Evolutionary conservation across 2,113 vertebrate genomes (phyloP).

Genomic region (Microtus richardsoni): DNA sequence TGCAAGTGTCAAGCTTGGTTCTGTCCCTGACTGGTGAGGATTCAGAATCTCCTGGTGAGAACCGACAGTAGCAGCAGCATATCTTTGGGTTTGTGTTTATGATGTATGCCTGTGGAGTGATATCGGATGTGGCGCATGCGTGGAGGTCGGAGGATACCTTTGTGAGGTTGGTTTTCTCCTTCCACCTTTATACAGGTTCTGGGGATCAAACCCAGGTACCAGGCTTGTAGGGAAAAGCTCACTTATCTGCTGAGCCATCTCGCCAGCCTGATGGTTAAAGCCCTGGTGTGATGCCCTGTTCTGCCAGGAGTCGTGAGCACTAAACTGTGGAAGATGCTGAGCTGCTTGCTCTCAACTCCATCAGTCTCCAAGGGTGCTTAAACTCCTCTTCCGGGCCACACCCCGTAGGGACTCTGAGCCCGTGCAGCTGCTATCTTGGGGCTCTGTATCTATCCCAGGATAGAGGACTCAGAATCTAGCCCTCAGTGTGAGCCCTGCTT

Average conservation of each 20-base stretch:
- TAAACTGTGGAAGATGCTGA: background rate
- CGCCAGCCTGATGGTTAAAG: background rate
- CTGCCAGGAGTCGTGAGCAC: background rate
- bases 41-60: accelerated
- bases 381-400: background rate
- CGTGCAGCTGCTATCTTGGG: background rate
- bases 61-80: accelerated
- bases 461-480: background rate
- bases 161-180: background rate
- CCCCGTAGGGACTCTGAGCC: background rate
- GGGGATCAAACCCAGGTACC: background rate
- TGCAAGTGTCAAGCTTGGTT: background rate
- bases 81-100: background rate
- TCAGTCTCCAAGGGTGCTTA: background rate
- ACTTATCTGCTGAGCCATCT: background rate
- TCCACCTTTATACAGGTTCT: background rate
- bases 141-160: background rate
- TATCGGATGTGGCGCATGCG: too few relatives aligned
- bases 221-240: background rate
- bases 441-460: too few relatives aligned
- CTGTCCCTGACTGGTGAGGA: background rate
- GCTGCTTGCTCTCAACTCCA: background rate
- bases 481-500: too few relatives aligned
- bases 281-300: background rate
- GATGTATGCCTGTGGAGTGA: background rate